Evolutionary conservation across 2,888 invertebrate species (phyloP).

Genomic region (Lepetodrilus schrolli): DNA sequence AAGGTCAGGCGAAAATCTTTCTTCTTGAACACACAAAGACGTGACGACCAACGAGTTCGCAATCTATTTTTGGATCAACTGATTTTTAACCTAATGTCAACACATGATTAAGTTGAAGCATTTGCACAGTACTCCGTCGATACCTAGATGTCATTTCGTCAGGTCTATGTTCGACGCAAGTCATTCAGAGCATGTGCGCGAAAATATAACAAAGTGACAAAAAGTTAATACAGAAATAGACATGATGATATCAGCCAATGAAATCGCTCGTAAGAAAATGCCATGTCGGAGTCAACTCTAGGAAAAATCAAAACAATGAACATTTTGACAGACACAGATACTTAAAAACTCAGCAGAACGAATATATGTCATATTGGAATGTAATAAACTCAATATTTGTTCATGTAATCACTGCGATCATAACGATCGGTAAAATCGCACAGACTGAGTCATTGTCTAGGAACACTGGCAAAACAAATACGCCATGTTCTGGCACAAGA

Average conservation of each 20-base stretch:
- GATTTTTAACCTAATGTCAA: neutral
- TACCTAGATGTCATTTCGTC: too few relatives aligned
- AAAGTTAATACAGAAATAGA: constrained; percentile 44
- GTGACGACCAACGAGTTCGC: neutral
- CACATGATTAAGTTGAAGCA: too few relatives aligned
- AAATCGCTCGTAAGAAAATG: constrained; percentile 48
- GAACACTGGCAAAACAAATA: constrained; percentile 31
- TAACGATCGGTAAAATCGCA: constrained; percentile 29
- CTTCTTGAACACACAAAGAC: neutral
- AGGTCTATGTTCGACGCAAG: too few relatives aligned
- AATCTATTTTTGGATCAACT: constrained; percentile 7
- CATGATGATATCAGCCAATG: constrained; percentile 55
- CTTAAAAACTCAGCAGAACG: too few relatives aligned
- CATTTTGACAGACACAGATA: too few relatives aligned
- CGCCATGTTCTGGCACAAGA: constrained; percentile 29
- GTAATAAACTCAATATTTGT: neutral
- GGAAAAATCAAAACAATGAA: constrained; percentile 29
- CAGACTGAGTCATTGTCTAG: constrained; percentile 35
- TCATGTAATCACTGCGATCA: neutral
- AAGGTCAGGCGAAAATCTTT: neutral
- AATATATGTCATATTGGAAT: too few relatives aligned
- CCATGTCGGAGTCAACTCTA: constrained; percentile 19
- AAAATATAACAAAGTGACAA: constrained; percentile 8
- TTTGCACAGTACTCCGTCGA: too few relatives aligned
- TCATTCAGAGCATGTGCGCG: constrained; percentile 1